Percentiles rank a stretch among this genome's conserved stretches.
Evolutionary conservation across 1,140 invertebrate genomes (phyloP).

Genomic region (Hormaphis cornu): DNA sequence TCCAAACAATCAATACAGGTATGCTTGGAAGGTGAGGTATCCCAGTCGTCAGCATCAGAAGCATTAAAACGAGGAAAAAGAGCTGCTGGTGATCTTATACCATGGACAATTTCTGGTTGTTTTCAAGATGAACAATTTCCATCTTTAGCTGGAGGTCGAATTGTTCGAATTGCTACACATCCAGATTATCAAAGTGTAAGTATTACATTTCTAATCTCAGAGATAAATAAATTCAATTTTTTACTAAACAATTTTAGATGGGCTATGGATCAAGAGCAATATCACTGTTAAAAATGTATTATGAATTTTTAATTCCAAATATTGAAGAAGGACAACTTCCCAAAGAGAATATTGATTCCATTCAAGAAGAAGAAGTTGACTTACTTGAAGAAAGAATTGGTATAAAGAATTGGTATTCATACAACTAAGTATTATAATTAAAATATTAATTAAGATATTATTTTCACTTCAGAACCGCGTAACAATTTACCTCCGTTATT

Average conservation of each 20-base stretch:
- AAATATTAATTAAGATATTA: neutral
- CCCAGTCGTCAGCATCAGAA: constrained; percentile 65
- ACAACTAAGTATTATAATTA: neutral
- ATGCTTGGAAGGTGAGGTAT: constrained; percentile 91
- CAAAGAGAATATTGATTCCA: constrained; percentile 45
- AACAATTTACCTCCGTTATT: constrained; percentile 60
- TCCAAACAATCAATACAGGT: too few relatives aligned
- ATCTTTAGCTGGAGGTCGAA: constrained; percentile 74
- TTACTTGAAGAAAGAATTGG: constrained; percentile 50
- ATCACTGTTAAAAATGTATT: constrained; percentile 77
- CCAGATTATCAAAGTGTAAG: constrained; percentile 87
- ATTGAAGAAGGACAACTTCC: constrained; percentile 46
- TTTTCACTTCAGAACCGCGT: constrained; percentile 46
- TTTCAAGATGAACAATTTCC: constrained; percentile 92
- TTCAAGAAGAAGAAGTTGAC: constrained; percentile 49
- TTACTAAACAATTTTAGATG: constrained; percentile 55
- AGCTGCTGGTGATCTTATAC: constrained; percentile 92
- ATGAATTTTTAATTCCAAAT: constrained; percentile 67
- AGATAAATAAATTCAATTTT: neutral
- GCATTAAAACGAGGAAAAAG: constrained; percentile 74
- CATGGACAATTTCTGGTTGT: constrained; percentile 95
- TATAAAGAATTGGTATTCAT: constrained; percentile 42
- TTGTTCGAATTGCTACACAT: constrained; percentile 95
- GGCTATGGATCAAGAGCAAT: constrained; percentile 87
- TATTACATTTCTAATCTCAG: neutral